These are phyloP conservation scores for Agrotis segetum DNA, from an alignment of 2,888 invertebrate species.

Conservation along the genomic window DNA sequence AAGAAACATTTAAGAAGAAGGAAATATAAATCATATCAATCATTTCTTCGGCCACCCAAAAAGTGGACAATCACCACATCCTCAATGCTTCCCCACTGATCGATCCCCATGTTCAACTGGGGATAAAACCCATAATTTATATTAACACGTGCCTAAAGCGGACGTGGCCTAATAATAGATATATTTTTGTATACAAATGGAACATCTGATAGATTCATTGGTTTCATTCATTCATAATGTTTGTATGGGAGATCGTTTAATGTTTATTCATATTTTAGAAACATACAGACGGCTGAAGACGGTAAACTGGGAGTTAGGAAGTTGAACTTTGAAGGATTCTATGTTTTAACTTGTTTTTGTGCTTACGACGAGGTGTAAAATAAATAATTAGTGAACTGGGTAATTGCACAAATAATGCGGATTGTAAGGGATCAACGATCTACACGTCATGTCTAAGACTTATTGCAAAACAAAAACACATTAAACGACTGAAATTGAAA, in stretches of 20 bases:
- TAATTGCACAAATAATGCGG: not conserved
- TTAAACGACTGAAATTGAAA: too few species aligned
- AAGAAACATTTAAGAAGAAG: conserved; percentile 32
- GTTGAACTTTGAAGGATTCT: conserved; percentile 1
- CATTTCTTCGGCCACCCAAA: conserved; percentile 61
- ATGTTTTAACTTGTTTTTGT: not conserved
- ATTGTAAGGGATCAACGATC: too few species aligned
- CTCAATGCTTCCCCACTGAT: conserved; percentile 52
- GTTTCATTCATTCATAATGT: conserved; percentile 51
- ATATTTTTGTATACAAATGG: conserved; percentile 62
- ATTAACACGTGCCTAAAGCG: conserved; percentile 71
- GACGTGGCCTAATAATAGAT: conserved; percentile 69
- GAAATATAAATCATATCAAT: conserved; percentile 49
- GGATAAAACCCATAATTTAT: conserved; percentile 69
- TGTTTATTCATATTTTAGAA: conserved; percentile 47
- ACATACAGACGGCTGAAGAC: conserved; percentile 12
- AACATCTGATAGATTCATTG: conserved; percentile 61
- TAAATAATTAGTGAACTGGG: not conserved
- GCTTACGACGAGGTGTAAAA: too few species aligned
- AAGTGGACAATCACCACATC: conserved; percentile 60
- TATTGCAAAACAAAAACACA: too few species aligned
- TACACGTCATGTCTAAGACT: too few species aligned
- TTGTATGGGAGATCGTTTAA: conserved; percentile 10
- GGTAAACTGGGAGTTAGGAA: not conserved
- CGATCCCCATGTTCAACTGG: conserved; percentile 59